phyloP scores from a whole-genome alignment of 2,113 vertebrate species.

The Phainopepla nitens region DNA sequence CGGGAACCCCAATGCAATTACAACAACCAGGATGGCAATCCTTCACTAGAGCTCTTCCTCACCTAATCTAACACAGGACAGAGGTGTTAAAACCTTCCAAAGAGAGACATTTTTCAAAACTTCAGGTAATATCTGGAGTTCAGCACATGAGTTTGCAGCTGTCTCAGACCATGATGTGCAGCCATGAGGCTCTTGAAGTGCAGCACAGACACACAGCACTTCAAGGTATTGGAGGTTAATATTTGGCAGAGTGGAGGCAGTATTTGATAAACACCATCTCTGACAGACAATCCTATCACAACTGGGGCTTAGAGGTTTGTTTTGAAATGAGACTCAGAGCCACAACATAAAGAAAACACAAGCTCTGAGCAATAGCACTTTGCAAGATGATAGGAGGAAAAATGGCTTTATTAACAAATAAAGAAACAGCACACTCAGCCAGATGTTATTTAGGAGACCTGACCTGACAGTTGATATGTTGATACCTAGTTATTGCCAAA shows the following conservation, averaged over 20 bases:
- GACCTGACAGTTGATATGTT: not conserved
- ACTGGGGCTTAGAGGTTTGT: not conserved
- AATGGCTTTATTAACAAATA: slow-evolving; percentile 23
- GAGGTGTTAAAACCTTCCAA: not conserved
- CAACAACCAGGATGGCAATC: not conserved
- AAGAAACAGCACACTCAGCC: not conserved
- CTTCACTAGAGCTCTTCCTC: not conserved
- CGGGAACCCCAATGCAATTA: accelerated
- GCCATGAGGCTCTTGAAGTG: not conserved
- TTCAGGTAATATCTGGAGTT: not conserved
- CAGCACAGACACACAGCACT: not conserved
- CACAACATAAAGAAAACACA: not conserved
- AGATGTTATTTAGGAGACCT: not conserved
- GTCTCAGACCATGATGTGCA: not conserved
- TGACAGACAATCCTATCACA: not conserved
- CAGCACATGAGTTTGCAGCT: not conserved
- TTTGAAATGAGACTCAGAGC: not conserved
- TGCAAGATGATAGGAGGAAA: not conserved
- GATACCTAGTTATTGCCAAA: not conserved
- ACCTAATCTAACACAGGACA: not conserved
- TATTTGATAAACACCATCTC: not conserved
- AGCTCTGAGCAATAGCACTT: not conserved
- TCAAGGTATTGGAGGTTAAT: not conserved
- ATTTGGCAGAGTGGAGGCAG: not conserved
- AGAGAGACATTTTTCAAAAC: not conserved